Evolutionary conservation across 2,113 vertebrate genomes (phyloP), one percentile per base, ranked within the genome.

Genomic region (Leucopsar rothschildi): DNA sequence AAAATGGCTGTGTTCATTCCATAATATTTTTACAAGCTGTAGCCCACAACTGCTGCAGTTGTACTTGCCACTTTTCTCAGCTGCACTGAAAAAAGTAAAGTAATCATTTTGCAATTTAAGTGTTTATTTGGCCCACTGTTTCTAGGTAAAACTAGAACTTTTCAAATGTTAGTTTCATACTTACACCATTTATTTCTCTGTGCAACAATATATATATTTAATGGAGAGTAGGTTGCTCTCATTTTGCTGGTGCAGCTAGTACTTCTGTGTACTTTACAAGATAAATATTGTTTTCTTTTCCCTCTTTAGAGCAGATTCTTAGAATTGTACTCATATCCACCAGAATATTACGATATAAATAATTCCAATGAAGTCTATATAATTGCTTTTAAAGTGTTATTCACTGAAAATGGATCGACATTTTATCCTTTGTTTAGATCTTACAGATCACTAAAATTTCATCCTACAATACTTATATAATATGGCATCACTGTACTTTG

Each of bases 1-100:
- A 96, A 97, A 91, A 88, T 70, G 2, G 52, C n/a, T 81, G 27
- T 68, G 42, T 37, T 94, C 59, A 57, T 95, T 61, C 25, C 29
- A 45, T 47, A 92, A 45, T 29, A 73, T 35, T 83, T 90, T 96
- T 81, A 80, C 44, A 93, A 91, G 60, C 50, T 42, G 19, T 55
- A 93, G 68, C 31, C 37, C 60, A 50, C 77, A 90, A 47, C 59
- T 71, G 49, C 44, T 85, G 55, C 29, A 80, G 76, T 69, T 78
- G 28, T 75, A 60, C 5, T 8, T 35, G 45, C 22, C 39, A 64
- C 86, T 89, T 71, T 68, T 87, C 89, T 80, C 60, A 89, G 57
- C 33, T 92, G 35, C 15, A 66, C 33, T 93, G 69, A 40, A 60
- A 72, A 59, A 40, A 66, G 14, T 57, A 59, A 40, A 66, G 14